Conservation (phyloP, 2,888 invertebrate species). For the Scaptomyza reducta region DNA sequence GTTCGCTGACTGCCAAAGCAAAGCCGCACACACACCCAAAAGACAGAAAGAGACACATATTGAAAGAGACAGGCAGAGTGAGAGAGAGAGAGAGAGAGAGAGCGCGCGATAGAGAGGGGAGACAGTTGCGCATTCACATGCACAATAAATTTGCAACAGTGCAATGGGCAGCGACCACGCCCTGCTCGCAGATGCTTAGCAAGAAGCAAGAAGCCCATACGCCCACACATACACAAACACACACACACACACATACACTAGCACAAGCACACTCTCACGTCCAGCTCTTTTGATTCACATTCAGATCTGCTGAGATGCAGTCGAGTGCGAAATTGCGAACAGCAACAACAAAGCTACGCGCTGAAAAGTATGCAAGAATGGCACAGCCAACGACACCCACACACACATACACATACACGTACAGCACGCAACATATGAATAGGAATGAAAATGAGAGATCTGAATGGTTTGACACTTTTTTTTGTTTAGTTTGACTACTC, state of each 20-base stretch:
- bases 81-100: background rate
- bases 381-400: slow-evolving; percentile 16
- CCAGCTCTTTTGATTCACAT: slow-evolving; percentile 39
- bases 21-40: slow-evolving; percentile 14
- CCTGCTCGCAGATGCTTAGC: slow-evolving; percentile 54
- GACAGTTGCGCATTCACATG: slow-evolving; percentile 53
- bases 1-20: slow-evolving; percentile 64
- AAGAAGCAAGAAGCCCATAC: slow-evolving; percentile 33
- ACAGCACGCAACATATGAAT: slow-evolving; percentile 12
- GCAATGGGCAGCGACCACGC: slow-evolving; percentile 60
- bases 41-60: slow-evolving; percentile 5
- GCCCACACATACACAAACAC: slow-evolving; percentile 13
- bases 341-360: slow-evolving; percentile 56
- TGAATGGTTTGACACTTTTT: too few relatives aligned
- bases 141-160: slow-evolving; percentile 73
- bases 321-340: slow-evolving; percentile 75
- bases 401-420: background rate
- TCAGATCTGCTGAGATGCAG: slow-evolving; percentile 61
- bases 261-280: slow-evolving; percentile 22
- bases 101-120: background rate
- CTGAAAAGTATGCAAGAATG: slow-evolving; percentile 54
- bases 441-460: too few relatives aligned
- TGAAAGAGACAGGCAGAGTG: background rate
- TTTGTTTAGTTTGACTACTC: too few relatives aligned
- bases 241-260: slow-evolving; percentile 7